Evolutionary conservation across 1,140 invertebrate species (phyloP).

Genomic region (Myzus persicae): DNA sequence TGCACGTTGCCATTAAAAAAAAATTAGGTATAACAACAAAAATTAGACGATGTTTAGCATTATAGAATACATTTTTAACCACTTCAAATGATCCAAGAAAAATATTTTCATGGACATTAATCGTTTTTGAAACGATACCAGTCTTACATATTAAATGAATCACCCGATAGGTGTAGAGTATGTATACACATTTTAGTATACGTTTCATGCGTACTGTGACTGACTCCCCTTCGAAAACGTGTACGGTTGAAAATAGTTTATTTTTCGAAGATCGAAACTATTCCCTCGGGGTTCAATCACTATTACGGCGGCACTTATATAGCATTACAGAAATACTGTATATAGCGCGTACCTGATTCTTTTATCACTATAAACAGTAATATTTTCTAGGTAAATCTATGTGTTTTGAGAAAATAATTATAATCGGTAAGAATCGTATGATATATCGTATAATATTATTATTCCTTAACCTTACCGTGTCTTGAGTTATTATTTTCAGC

Average conservation of each 20-base stretch:
- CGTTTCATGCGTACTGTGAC: background rate
- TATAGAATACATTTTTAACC: no score
- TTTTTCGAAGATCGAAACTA: background rate
- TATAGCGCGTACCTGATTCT: background rate
- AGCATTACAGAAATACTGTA: background rate
- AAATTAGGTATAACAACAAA: no score
- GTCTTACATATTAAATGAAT: no score
- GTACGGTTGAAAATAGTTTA: background rate
- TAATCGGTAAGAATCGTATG: no score
- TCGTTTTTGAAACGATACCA: no score
- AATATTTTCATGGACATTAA: no score
- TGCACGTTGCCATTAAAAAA: no score
- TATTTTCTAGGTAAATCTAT: background rate
- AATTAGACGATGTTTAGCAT: no score
- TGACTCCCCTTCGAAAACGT: background rate
- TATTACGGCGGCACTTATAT: background rate
- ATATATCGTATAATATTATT: background rate
- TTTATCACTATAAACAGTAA: background rate
- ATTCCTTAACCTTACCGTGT: background rate
- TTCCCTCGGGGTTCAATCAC: background rate
- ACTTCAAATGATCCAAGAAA: no score
- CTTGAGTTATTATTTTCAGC: background rate
- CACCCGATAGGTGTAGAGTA: no score
- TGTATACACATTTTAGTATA: background rate
- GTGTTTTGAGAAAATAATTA: background rate